Base-by-base conservation (phyloP, 2,113 vertebrate species). In the Columba livia region DNA sequence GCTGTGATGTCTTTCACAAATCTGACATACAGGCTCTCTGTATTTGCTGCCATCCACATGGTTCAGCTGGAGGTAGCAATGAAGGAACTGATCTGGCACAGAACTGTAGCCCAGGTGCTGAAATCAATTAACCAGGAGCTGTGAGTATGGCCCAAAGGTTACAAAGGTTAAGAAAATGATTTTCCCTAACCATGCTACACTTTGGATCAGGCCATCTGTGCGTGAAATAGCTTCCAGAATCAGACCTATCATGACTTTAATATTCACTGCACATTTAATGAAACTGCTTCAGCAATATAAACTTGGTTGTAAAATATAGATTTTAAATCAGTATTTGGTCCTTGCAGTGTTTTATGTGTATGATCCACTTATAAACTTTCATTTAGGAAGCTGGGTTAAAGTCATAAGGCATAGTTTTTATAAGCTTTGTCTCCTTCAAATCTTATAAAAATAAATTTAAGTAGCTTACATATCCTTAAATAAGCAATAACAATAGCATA, bases 361-460 rank as follows among this genome's bases (percentile, higher is more conserved):
- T 84, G 92, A 96, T 92, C 87, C 78, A 87, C 83, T 97, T 95
- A 90, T 26, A 90, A 83, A 72, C 80, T 94, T 97, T 95, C 86
- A 77, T 94, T 60, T 96, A 97, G 89, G 94, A 98, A 97, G 80
- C 79, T 74, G 69, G 15, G 23, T 65, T 93, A 96, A 85, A 90
- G 87, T 88, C 14, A 8, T 24, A 50, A 95, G 54, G 53, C 75
- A 85, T 24, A 92, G 87, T 92, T 98, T 97, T 95, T 96, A 95
- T 67, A 97, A 97, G 90, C 69, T 92, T 96, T 97, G 93, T 96
- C 94, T 97, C 90, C 79, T 97, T 91, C 81, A 93, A 89, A 97
- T 95, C 94, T 95, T 95, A 92, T 93, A 86, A 97, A 97, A 96
- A 93, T 87, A 97, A 97, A 95, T 95, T 92, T 97, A 92, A 94